Base-by-base conservation (phyloP, 2,113 vertebrate species). In the Cardinalis cardinalis region DNA sequence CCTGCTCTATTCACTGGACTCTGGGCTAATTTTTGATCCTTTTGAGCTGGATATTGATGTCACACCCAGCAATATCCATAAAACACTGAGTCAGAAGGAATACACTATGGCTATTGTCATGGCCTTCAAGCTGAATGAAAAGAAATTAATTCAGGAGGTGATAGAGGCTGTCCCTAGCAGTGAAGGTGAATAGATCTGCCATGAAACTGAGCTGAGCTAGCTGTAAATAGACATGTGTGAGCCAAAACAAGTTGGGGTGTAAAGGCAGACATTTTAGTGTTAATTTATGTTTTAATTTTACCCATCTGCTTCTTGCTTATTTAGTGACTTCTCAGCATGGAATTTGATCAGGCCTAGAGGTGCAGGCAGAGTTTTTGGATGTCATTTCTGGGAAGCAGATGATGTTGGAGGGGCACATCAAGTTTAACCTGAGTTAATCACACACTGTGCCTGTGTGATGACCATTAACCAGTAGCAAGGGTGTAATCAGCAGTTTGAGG, bases 21-120 rank as follows among this genome's bases (percentile, higher is more conserved):
- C 98, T 4, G 97, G 98, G 16, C 84, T 99, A 40, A 96, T 99
- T 55, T 99, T 99, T 26, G 99, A 99, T 96, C 99, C 99, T 0
- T 99, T 98, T 25, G 98, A 99, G 72, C 97, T 99, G 43, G 99
- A 99, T 94, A 95, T 99, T 87, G 98, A 99, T 29, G 94, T 99
- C 84, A 99, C 99, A 12, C 99, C 99, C 1, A 95, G 90, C 63
- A 98, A 96, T 76, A 97, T 99, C 20, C 98, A 71, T 9, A 98
- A 96, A 51, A 98, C 98, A 12, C 90, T 99, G 46, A 94, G 51
- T 56, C 98, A 97, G 40, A 96, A 96, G 87, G 97, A 98, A 28
- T 99, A 98, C 96, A 92, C 97, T 13, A 75, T 96, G 4, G 99
- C 99, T 77, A 98, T 99, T 2, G 79, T 99, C 49, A 97, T 99